Base-by-base conservation (phyloP, 2,113 vertebrate species). In the Sander vitreus region DNA sequence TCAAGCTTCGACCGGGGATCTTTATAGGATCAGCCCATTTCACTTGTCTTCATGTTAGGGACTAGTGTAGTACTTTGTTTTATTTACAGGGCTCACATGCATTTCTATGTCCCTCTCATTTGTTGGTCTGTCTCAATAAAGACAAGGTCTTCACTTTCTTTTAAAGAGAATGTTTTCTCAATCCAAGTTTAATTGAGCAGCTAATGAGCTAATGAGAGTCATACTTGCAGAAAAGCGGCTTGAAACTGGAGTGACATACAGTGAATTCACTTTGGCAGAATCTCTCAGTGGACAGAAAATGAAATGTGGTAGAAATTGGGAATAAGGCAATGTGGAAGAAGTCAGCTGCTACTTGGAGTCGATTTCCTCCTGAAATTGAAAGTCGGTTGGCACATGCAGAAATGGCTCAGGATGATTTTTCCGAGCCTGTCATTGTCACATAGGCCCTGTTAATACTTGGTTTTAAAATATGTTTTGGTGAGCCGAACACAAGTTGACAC, bases 281-380 rank as follows among this genome's bases (percentile, higher is more conserved):
- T 67, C 3, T 11, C 30, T 73, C 60, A 48, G 12, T 55, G 60
- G 69, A 85, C 47, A 11, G 27, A 9, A n/a, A 59, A 54, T 51
- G 18, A 75, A 59, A 71, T 80, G 77, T 75, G 43, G 68, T 83
- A 16, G 39, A 78, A 78, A 85, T 57, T 64, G n/a, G 57, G 48
- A 84, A 77, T 80, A 33, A 33, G 6, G 33, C 33, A 73, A 66
- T 69, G 27, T 72, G 65, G 76, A 77, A 54, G 36, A 23, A 75
- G 71, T 78, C 76, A 75, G 64, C 57, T 39, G 50, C 62, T 77
- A 81, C 74, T 66, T 6, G 1, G 48, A 71, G 62, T 39, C 21
- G 36, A 39, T 55, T 70, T 66, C n/a, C 66, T 50, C n/a, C 36
- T 81, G 51, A 76, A 85, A 83, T 27, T 77, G 27, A 75, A 78